A percentile compares a stretch with the other conserved stretches of the same genome.
Conservation (phyloP, 2,113 vertebrate species). For the Meriones unguiculatus region DNA sequence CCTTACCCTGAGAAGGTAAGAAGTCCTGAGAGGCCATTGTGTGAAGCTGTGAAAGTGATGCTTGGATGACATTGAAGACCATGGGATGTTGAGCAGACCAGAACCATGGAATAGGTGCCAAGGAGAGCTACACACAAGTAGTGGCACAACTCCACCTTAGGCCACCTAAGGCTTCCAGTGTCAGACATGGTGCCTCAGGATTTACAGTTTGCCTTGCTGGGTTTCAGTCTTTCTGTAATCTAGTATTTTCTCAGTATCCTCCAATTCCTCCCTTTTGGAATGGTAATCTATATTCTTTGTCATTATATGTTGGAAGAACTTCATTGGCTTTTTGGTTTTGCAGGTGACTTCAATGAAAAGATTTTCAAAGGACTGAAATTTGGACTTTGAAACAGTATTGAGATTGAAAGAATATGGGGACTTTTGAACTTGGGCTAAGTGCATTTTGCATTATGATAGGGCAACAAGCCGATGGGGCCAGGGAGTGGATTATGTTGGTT, state of each 20-base stretch:
- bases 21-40: neutral
- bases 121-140: neutral
- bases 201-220: neutral
- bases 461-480: neutral
- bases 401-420: neutral
- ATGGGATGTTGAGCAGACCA: neutral
- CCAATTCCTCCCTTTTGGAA: neutral
- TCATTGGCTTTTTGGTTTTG: neutral
- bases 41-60: neutral
- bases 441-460: neutral
- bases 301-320: neutral
- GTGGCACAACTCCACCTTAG: neutral
- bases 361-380: neutral
- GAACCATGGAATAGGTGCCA: neutral
- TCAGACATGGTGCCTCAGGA: neutral
- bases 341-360: neutral
- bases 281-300: neutral
- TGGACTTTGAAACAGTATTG: neutral
- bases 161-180: neutral
- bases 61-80: neutral
- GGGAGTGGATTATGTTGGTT: neutral
- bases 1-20: neutral
- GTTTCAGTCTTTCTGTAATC: neutral
- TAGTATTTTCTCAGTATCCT: neutral
- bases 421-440: neutral